Base-by-base conservation (phyloP, 2,888 invertebrate species). In the Hemaris fuciformis region DNA sequence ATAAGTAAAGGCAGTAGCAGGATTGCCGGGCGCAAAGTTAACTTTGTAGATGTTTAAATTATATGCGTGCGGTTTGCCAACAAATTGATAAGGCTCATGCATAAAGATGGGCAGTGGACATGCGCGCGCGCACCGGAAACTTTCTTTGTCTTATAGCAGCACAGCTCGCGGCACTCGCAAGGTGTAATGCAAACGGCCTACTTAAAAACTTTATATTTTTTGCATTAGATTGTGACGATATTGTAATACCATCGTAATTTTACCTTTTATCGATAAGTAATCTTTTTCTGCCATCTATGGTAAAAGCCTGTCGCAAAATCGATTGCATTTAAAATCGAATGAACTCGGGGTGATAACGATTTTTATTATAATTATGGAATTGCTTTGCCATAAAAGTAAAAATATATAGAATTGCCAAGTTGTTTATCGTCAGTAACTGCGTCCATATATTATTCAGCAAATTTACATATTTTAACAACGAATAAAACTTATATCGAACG, bases 41-140 rank as follows among this genome's bases (percentile, higher is more conserved):
- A 48, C 41, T 59, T 43, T 63, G 57, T 60, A 38, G 56, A 45
- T 60, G 23, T 60, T 60, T 53, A 60, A 60, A 60, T 53, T 60
- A 60, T 53, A 60, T 60, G 65, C 62, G 53, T 57, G 59, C 62
- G 41, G 56, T 57, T 45, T 72, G 75, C 77, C 76, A 81, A 83
- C 84, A 80, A 85, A 85, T 86, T 83, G 87, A 87, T 88, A 88
- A 87, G 81, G 57, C 75, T 85, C 82, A 88, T 87, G 83, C 84
- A 87, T 88, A 87, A 84, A 86, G 79, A 87, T 85, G 74, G 66
- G 18, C 62, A 62, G 58, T 48, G 67, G 65, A 69, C 72, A 69
- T 61, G 67, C 64, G 60, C 67, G 69, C 46, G 27, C 62, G 43
- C 66, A 59, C 48, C 71, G 76, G 76, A 74, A 72, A 76, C 77